Evolutionary conservation across 2,888 invertebrate genomes (phyloP), one percentile per base, ranked within the genome.

Genomic region (Apotomis turbidana): DNA sequence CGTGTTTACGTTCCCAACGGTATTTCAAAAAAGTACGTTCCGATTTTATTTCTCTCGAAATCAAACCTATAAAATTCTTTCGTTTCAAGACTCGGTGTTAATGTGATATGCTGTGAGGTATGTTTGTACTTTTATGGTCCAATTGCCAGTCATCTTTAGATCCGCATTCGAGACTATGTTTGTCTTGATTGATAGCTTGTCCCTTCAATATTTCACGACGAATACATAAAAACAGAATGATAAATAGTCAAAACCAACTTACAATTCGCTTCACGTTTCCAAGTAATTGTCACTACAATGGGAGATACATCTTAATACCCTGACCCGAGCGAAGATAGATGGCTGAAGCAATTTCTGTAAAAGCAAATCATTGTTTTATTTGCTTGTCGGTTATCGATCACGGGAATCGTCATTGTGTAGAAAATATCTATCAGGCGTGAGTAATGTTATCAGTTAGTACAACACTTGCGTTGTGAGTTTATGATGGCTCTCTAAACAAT

Each of bases 341-440:
- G 61, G 74, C 8, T 51, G 12, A 27, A 15, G 15, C 61, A 15
- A 49, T 55, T 66, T 61, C 13, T 57, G 44, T 84, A 81, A 84
- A 81, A 83, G 82, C 83, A 83, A 79, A 79, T 44, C 74, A 81
- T 79, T 84, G 84, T 84, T 78, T 75, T 74, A 75, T 78, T 75
- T 74, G 75, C 74, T 73, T 58, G 68, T 66, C 71, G 72, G 66
- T 81, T 79, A 83, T 83, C 75, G 81, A 82, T 83, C 77, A 76
- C n/a, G 44, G 70, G 61, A 62, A 71, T 52, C n/a, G 61, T 68
- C 61, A 73, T 70, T 66, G 67, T 73, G 74, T 59, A 60, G 62
- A 54, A 67, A 62, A 71, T 61, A 61, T 68, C 41, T 76, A 71
- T 70, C 72, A 70, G 9, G 27, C 59, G 69, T 79, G 79, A 80